phyloP scores from a whole-genome alignment of 2,888 invertebrate genomes.

The Isoperla grammatica region DNA sequence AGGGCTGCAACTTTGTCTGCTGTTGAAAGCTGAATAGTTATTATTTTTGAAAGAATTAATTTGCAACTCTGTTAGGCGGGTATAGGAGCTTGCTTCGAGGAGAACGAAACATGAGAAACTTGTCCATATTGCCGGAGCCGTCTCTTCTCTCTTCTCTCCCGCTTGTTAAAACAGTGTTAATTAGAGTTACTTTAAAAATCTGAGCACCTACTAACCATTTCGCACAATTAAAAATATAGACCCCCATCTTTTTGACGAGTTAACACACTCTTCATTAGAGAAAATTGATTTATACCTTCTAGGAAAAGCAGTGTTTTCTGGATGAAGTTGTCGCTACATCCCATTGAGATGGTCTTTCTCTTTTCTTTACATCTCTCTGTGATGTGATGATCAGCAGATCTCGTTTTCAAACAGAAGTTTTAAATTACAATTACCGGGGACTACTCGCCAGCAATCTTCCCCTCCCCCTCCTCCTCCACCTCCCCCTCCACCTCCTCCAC shows the following conservation, averaged over 20 bases:
- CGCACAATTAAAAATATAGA: background rate
- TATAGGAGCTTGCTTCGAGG: background rate
- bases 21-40: constrained; percentile 34
- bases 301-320: background rate
- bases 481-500: background rate
- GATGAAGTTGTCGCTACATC: background rate
- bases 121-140: constrained; percentile 17
- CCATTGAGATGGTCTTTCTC: constrained; percentile 2
- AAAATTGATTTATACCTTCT: background rate
- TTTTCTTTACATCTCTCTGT: constrained; percentile 18
- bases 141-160: background rate
- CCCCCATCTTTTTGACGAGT: constrained; percentile 5
- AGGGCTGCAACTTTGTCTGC: too few relatives aligned
- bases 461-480: background rate
- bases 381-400: constrained; percentile 14
- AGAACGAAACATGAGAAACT: constrained; percentile 35
- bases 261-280: background rate
- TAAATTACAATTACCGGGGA: constrained; percentile 21
- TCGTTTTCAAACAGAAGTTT: constrained; percentile 23
- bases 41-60: constrained; percentile 38
- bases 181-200: constrained; percentile 21
- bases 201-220: background rate
- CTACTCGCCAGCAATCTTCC: background rate
- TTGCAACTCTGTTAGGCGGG: constrained; percentile 34
- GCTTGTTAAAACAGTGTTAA: constrained; percentile 28